Evolutionary conservation across 2,888 invertebrate species (phyloP), one percentile per base, ranked within the genome.

Genomic region (Heterodera filipjevi): DNA sequence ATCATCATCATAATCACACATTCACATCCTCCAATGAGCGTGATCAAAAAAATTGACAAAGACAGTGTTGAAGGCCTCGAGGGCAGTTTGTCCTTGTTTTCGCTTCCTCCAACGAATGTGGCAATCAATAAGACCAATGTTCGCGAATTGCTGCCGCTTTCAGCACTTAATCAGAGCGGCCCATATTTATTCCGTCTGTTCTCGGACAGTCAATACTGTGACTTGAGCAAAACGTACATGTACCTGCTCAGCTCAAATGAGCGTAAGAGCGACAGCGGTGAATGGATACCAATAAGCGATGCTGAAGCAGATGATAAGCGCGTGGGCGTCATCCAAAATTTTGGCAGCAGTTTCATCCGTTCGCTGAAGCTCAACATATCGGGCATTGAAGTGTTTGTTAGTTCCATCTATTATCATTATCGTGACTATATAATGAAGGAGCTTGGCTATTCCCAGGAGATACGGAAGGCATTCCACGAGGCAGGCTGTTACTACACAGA

Each of bases 181-280:
- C 74, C 74, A 8, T 72, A 49, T 72, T 30, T 72, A 5, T 72
- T 72, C 39, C 33, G 72, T 3, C 19, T 49, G 30, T 72, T 32
- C 46, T 39, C 35, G 32, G 74, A 74, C 39, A 64, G 39, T 3
- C 74, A 64, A 12, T 74, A 74, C 46, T 49, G 35, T 33, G 74
- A 49, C 27, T 30, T 74, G 27, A 49, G 46, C 44, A 44, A 74
- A 27, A 74, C 74, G 0, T 49, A 74, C 39, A 49, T 74, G n/a
- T 33, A 49, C 22, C 22, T 74, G 49, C 8, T 30, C 35, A 39
- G 27, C 22, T 49, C 44, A 5, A 39, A 53, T 27, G 46, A 74
- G 35, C 33, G 74, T 1, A 74, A 74, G 46, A 30, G 10, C 3
- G 49, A 0, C 32, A 39, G 8, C 3, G 74, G 74, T 8, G 53